Conservation (phyloP, 2,113 vertebrate species). For the Epinephelus moara region DNA sequence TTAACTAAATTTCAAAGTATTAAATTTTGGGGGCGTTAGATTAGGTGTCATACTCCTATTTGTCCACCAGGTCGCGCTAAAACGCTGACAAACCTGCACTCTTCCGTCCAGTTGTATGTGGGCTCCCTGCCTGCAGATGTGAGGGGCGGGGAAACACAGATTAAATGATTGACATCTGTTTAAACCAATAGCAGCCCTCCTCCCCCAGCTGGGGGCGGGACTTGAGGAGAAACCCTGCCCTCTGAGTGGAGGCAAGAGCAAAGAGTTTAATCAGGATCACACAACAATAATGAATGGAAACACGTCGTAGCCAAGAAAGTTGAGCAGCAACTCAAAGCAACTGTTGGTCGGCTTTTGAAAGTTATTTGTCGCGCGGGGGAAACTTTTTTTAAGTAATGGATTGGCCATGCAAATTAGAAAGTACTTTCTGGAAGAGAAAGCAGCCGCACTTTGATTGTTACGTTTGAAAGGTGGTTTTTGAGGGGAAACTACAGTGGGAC, state of each 20-base stretch:
- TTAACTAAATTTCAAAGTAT: background rate
- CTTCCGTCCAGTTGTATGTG: constrained; percentile 46
- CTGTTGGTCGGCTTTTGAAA: constrained; percentile 54
- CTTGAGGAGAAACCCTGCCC: constrained; percentile 48
- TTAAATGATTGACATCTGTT: constrained; percentile 43
- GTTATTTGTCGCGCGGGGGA: constrained; percentile 23
- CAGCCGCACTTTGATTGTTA: constrained; percentile 54
- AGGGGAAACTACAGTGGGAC: constrained; percentile 46
- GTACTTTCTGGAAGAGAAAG: constrained; percentile 58
- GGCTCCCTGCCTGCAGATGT: constrained; percentile 67
- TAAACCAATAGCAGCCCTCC: constrained; percentile 34
- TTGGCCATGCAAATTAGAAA: constrained; percentile 62
- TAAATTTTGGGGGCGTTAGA: background rate
- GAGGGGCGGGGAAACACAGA: background rate
- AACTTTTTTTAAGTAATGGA: constrained; percentile 75
- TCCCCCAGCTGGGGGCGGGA: constrained; percentile 56
- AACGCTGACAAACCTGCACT: background rate
- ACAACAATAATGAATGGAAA: constrained; percentile 86
- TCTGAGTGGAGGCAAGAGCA: constrained; percentile 68
- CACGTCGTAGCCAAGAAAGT: constrained; percentile 78
- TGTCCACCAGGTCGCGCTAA: constrained; percentile 59
- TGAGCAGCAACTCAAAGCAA: constrained; percentile 64
- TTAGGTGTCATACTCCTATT: constrained; percentile 5
- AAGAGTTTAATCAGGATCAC: constrained; percentile 75
- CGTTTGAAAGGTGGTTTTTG: constrained; percentile 58